Evolutionary conservation across 2,113 vertebrate species (phyloP).

Genomic region (Sprattus sprattus): DNA sequence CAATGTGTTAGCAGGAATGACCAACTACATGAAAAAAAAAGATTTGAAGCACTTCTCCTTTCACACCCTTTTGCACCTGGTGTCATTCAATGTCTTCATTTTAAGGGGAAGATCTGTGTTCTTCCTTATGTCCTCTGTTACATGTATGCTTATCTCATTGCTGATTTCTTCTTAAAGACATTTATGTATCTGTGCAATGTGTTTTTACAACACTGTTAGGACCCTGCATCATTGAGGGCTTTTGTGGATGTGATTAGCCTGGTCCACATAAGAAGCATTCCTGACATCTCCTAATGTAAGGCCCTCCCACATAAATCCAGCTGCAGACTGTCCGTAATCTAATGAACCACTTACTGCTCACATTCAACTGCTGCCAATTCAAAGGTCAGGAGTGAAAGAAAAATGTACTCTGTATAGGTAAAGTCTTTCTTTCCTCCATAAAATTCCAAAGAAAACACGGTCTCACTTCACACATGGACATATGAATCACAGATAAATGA

Average conservation of each 20-base stretch:
- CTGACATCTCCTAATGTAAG: constrained; percentile 5
- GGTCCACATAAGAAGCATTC: neutral
- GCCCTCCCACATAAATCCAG: constrained; percentile 13
- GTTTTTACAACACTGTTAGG: no score
- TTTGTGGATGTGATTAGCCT: neutral
- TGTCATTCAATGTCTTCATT: neutral
- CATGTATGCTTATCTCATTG: neutral
- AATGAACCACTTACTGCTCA: constrained; percentile 14
- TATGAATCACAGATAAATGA: neutral
- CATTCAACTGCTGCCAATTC: constrained; percentile 7
- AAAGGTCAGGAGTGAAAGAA: constrained; percentile 7
- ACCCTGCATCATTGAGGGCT: neutral
- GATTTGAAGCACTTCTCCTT: neutral
- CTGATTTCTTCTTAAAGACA: neutral
- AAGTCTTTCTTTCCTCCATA: neutral
- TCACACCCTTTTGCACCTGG: neutral
- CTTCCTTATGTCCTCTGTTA: neutral
- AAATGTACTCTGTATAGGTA: neutral
- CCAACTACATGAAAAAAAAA: neutral
- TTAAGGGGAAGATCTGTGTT: neutral
- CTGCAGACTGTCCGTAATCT: constrained; percentile 2
- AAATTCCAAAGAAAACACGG: neutral
- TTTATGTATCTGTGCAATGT: neutral
- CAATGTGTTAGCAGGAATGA: neutral
- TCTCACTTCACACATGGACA: neutral